Evolutionary conservation across 1,140 invertebrate genomes (phyloP), one percentile per base, ranked within the genome.

Genomic region (Bilobella aurantiaca): DNA sequence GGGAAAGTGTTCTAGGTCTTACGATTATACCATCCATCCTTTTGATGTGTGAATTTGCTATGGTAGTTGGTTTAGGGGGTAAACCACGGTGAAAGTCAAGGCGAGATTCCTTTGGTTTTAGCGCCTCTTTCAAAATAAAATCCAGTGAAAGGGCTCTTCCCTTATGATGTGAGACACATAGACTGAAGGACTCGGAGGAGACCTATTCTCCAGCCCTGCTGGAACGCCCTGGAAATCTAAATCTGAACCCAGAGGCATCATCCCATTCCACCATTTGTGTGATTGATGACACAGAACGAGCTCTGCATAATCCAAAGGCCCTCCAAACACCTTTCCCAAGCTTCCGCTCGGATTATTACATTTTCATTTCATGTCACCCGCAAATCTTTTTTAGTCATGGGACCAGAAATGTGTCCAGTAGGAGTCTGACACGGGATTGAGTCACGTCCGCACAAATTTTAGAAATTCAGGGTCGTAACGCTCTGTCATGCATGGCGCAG

Each of bases 251-350:
- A 49, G 62, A 67, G 70, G 64, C 62, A 56, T 53, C 49, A 53
- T 67, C 65, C 67, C 67, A 69, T 67, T 69, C 67, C 63, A 64
- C 70, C 67, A 67, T 72, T 72, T 69, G 53, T 69, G 57, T 72
- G 70, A 72, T 72, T 72, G 70, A 72, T 72, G 70, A 72, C 70
- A 70, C 63, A 69, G 69, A 69, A 66, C 64, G 65, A 5, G 34
- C 62, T 42, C 66, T 72, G 70, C 70, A 72, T 72, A 72, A 72
- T 72, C 70, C 67, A 65, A n/a, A n/a, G n/a, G n/a, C n/a, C n/a
- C n/a, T n/a, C n/a, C n/a, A n/a, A n/a, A 65, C 32, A 23, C 67
- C 64, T 68, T 53, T 62, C 69, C 66, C 30, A 65, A 64, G 62
- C 60, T 60, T 71, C 70, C 70, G 66, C 37, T 53, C 42, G 64